Evolutionary conservation across 1,140 invertebrate species (phyloP).

Genomic region (Vanessa atalanta): DNA sequence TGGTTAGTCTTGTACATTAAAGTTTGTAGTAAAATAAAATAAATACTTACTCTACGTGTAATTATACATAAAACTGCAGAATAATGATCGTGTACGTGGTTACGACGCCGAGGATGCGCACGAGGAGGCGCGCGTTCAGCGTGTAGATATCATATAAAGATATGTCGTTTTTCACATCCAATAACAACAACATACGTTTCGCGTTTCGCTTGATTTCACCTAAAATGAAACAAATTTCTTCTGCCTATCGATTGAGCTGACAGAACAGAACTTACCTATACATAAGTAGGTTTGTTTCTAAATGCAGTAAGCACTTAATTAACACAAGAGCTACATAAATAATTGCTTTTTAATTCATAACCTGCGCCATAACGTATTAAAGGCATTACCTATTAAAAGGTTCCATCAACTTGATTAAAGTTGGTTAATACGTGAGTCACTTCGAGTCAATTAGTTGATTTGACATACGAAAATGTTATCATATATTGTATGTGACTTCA

Average conservation of each 20-base stretch:
- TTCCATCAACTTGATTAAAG: slow-evolving; percentile 17
- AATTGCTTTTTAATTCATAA: neutral
- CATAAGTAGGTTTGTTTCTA: no score
- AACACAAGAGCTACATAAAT: neutral
- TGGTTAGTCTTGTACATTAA: no score
- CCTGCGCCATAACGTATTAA: neutral
- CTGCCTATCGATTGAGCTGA: no score
- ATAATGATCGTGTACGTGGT: slow-evolving; percentile 28
- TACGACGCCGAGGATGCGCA: slow-evolving; percentile 30
- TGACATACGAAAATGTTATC: neutral
- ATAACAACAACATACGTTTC: slow-evolving; percentile 43
- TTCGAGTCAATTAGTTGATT: neutral
- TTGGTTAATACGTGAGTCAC: slow-evolving; percentile 15
- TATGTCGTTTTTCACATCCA: slow-evolving; percentile 38
- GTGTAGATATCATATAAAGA: slow-evolving; percentile 34
- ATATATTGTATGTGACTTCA: no score
- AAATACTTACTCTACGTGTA: neutral
- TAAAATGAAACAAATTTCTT: slow-evolving; percentile 22
- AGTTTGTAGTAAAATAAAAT: neutral
- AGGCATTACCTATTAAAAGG: neutral
- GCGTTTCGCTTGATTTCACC: slow-evolving; percentile 39
- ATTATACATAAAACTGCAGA: slow-evolving; percentile 1
- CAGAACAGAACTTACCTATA: no score
- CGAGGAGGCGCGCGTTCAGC: slow-evolving; percentile 17
- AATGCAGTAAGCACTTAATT: no score